Conservation (phyloP, 1,140 invertebrate species). For the Bombus polaris region DNA sequence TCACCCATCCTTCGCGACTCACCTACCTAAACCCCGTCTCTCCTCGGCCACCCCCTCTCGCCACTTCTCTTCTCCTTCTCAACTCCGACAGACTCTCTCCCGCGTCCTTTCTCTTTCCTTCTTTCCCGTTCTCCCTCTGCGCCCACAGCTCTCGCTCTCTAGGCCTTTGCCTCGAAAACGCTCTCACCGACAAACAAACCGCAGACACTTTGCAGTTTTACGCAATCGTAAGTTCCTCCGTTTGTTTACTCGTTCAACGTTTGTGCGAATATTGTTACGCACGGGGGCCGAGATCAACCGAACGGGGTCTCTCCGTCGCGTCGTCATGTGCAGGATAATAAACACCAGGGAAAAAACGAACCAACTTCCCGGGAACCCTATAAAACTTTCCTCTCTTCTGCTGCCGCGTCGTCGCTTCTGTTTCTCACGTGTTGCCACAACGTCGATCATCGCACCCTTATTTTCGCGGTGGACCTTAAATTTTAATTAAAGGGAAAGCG, state of each 20-base stretch:
- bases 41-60: slow-evolving; percentile 61
- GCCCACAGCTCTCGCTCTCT: slow-evolving; percentile 37
- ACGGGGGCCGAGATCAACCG: neutral
- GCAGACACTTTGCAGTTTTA: slow-evolving; percentile 72
- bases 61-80: slow-evolving; percentile 57
- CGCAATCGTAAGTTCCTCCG: slow-evolving; percentile 71
- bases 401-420: neutral
- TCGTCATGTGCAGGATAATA: slow-evolving; percentile 35
- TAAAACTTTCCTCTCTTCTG: slow-evolving; percentile 1
- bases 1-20: slow-evolving; percentile 74
- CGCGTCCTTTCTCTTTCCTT: slow-evolving; percentile 51
- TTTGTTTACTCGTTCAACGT: slow-evolving; percentile 63
- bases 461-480: no score
- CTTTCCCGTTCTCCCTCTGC: slow-evolving; percentile 47
- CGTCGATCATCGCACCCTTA: no score
- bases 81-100: slow-evolving; percentile 58
- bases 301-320: no score
- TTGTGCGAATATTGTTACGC: slow-evolving; percentile 61
- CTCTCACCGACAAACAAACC: slow-evolving; percentile 71
- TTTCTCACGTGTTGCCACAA: neutral
- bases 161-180: slow-evolving; percentile 67
- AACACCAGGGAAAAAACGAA: slow-evolving; percentile 34
- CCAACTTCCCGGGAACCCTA: neutral
- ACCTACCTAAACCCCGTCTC: slow-evolving; percentile 65
- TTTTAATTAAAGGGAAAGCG: slow-evolving; percentile 18